Conservation (phyloP, 2,113 vertebrate species). For the Xyrauchen texanus region DNA sequence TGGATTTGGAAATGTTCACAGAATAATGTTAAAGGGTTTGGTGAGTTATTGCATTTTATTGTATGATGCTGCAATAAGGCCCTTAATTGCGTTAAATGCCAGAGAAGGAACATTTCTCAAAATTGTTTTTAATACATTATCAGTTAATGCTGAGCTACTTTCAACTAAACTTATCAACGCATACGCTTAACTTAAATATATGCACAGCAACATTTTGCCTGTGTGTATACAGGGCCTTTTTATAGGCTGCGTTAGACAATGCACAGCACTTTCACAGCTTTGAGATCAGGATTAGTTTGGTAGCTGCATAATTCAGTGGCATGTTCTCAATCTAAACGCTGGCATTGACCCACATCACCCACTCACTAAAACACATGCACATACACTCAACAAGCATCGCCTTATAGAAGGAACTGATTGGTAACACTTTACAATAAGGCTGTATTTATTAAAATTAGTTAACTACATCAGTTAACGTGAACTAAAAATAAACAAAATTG, state of each 20-base stretch:
- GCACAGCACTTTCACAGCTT: background rate
- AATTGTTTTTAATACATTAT: constrained; percentile 40
- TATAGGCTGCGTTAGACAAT: background rate
- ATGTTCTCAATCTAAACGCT: too few species aligned
- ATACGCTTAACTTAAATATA: constrained; percentile 28
- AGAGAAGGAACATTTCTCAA: constrained; percentile 30
- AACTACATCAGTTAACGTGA: too few species aligned
- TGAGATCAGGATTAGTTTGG: too few species aligned
- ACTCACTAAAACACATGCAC: too few species aligned
- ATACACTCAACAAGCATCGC: too few species aligned
- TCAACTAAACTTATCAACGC: constrained; percentile 28
- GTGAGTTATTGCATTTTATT: constrained; percentile 47
- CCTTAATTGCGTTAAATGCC: constrained; percentile 29
- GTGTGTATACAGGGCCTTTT: constrained; percentile 6
- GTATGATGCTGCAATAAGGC: constrained; percentile 37
- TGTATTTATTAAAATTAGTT: too few species aligned
- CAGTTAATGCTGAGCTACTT: constrained; percentile 34
- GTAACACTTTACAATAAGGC: too few species aligned
- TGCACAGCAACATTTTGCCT: background rate
- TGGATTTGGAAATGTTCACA: constrained; percentile 21
- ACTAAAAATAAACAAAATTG: too few species aligned
- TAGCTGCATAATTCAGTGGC: too few species aligned
- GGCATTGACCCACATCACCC: too few species aligned
- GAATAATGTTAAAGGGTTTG: constrained; percentile 6
- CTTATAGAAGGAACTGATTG: too few species aligned